Percentiles rank a stretch among this genome's conserved stretches.
phyloP scores from a whole-genome alignment of 2,888 invertebrate genomes.

The Neoitamus cyanurus region DNA sequence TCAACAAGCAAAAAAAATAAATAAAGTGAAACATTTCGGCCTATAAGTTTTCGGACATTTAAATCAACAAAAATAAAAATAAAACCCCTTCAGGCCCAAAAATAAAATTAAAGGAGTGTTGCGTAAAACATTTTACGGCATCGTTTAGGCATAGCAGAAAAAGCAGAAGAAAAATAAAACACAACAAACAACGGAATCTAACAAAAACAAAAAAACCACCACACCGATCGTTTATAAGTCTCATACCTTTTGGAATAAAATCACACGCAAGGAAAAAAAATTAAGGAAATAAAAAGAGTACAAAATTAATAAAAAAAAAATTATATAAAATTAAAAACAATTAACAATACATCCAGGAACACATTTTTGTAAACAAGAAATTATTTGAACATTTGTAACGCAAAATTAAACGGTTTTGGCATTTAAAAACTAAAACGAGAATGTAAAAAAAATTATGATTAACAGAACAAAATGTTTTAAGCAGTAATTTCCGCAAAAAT shows the following conservation, averaged over 20 bases:
- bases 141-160: background rate
- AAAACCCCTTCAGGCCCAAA: constrained; percentile 10
- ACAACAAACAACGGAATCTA: constrained; percentile 10
- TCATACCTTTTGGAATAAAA: constrained; percentile 6
- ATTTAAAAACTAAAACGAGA: background rate
- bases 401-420: background rate
- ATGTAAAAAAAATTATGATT: background rate
- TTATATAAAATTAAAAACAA: background rate
- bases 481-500: background rate
- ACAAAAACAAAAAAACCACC: background rate
- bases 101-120: too few relatives aligned
- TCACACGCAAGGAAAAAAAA: background rate
- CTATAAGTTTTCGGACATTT: background rate
- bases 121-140: too few relatives aligned
- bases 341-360: background rate
- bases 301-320: background rate
- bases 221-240: background rate
- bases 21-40: too few relatives aligned
- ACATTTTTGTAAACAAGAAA: background rate
- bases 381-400: background rate
- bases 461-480: background rate
- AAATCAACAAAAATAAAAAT: background rate
- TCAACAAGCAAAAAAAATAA: too few relatives aligned
- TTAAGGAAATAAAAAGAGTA: background rate
- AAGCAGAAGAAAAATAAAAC: background rate